Conservation (phyloP, 2,797 vertebrate genomes). For the Epinephelus malabaricus region DNA sequence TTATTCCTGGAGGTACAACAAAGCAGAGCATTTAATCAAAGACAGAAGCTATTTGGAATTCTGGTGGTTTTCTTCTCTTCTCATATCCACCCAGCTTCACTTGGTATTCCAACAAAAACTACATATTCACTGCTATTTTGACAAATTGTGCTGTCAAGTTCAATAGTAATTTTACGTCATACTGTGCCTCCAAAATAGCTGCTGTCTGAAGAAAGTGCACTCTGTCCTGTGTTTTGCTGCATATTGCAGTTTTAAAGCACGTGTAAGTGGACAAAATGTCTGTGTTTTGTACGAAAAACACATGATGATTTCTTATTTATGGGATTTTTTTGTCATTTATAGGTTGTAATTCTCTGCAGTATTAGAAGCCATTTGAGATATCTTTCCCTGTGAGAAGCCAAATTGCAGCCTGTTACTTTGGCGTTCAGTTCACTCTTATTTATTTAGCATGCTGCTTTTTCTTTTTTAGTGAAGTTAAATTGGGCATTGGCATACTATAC, state of each 20-base stretch:
- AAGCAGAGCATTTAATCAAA: constrained; percentile 17
- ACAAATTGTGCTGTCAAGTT: not conserved
- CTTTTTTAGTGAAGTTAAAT: not conserved
- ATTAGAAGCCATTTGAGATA: not conserved
- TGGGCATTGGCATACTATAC: no score
- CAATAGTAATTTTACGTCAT: not conserved
- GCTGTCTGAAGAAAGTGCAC: not conserved
- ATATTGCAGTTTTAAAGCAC: not conserved
- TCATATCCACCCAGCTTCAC: not conserved
- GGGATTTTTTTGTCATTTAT: not conserved
- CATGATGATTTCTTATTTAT: not conserved
- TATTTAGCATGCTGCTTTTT: not conserved
- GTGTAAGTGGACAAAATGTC: not conserved
- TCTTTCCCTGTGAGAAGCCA: not conserved
- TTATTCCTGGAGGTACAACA: constrained; percentile 21
- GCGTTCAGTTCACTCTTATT: not conserved
- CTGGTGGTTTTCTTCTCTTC: constrained; percentile 20
- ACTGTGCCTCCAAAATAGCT: not conserved
- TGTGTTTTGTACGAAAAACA: not conserved
- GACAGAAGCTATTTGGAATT: not conserved
- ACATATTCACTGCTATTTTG: constrained; percentile 12
- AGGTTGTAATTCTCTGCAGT: not conserved
- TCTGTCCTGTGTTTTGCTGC: not conserved
- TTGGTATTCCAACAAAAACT: not conserved
- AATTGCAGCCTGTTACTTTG: not conserved